A percentile compares a stretch with the other conserved stretches of the same genome.
Evolutionary conservation across 2,113 vertebrate species (phyloP).

Genomic region (Oncorhynchus masou): DNA sequence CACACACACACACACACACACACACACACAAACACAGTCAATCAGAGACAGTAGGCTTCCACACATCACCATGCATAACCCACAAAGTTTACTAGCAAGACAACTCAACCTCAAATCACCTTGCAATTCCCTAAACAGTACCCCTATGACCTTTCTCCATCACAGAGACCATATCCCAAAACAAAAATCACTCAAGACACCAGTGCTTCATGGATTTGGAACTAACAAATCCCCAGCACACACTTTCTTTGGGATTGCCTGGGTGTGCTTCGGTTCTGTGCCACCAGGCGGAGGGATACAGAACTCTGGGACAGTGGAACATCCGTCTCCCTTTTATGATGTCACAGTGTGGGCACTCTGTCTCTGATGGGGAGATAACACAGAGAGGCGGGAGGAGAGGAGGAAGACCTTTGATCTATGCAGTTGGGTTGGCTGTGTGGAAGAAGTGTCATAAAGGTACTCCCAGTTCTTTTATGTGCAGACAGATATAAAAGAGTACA

Average conservation of each 20-base stretch:
- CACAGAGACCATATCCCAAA: not conserved
- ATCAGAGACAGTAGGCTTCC: not conserved
- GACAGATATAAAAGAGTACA: no score
- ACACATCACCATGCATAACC: not conserved
- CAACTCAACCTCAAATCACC: not conserved
- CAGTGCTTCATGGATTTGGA: no score
- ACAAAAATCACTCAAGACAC: not conserved
- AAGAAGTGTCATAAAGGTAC: constrained; percentile 27
- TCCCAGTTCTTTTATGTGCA: no score
- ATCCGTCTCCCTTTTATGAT: constrained; percentile 40
- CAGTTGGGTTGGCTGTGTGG: constrained; percentile 47
- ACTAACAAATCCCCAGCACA: no score
- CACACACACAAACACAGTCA: constrained; percentile 2
- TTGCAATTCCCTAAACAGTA: no score
- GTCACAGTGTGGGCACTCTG: constrained; percentile 43
- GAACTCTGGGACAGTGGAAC: constrained; percentile 18
- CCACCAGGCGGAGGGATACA: constrained; percentile 9
- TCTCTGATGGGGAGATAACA: constrained; percentile 64
- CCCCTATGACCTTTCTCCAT: no score
- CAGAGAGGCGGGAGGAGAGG: constrained; percentile 47
- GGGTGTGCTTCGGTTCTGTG: no score
- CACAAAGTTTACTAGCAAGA: not conserved
- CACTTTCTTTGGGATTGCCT: no score
- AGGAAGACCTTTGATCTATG: constrained; percentile 64
- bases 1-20: not conserved